Evolutionary conservation across 2,113 vertebrate species (phyloP).

Genomic region (Seriola aureovittata): DNA sequence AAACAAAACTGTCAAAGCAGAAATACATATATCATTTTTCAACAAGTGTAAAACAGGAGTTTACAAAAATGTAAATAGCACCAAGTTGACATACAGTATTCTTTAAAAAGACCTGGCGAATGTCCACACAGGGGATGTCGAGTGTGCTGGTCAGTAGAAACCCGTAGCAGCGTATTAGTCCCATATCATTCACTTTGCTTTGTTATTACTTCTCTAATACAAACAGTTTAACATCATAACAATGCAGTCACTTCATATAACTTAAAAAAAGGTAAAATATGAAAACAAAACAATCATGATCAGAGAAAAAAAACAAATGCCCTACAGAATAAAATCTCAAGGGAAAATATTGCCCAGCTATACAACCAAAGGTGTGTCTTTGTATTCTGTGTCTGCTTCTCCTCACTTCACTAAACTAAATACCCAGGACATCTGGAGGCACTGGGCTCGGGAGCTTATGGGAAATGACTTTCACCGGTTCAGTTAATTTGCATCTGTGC

Average conservation of each 20-base stretch:
- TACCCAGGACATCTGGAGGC: constrained; percentile 49
- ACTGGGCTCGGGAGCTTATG: constrained; percentile 30
- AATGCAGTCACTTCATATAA: constrained; percentile 84
- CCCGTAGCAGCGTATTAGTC: constrained; percentile 83
- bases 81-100: constrained; percentile 79
- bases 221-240: constrained; percentile 69
- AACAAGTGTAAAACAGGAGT: constrained; percentile 61
- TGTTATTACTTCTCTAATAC: constrained; percentile 64
- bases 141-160: constrained; percentile 78
- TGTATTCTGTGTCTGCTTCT: constrained; percentile 38
- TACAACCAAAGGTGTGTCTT: constrained; percentile 66
- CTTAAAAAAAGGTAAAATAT: constrained; percentile 81
- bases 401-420: constrained; percentile 59
- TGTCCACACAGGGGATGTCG: constrained; percentile 66
- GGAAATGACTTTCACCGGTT: constrained; percentile 47
- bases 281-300: constrained; percentile 66
- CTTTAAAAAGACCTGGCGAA: constrained; percentile 55
- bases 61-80: constrained; percentile 82
- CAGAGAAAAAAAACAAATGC: constrained; percentile 68
- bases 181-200: constrained; percentile 68
- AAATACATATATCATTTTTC: constrained; percentile 61
- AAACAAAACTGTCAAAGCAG: constrained; percentile 55
- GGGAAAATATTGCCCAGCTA: constrained; percentile 71
- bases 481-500: constrained; percentile 59
- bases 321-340: constrained; percentile 68